Percentiles rank a stretch among this genome's conserved stretches.
Conservation (phyloP, 2,888 invertebrate species). For the Stramonita haemastoma region DNA sequence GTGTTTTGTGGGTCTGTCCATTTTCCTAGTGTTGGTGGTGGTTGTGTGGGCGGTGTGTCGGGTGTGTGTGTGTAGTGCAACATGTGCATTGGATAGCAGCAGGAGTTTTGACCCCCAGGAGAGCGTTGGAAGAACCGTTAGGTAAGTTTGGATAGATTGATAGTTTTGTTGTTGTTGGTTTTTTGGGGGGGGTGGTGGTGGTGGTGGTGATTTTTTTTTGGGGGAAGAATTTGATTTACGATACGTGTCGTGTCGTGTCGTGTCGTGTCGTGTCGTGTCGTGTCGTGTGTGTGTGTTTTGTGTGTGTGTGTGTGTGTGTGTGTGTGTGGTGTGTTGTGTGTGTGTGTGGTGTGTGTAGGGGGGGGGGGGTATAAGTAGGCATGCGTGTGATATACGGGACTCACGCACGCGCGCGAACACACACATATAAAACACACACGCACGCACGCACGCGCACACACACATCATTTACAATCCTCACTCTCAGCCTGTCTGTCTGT, state of each 20-base stretch:
- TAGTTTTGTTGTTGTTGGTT: too few species aligned
- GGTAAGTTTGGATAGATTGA: too few species aligned
- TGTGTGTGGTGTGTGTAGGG: too few species aligned
- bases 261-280: too few species aligned
- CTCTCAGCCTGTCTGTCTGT: too few species aligned
- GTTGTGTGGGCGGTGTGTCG: neutral
- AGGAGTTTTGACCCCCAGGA: too few species aligned
- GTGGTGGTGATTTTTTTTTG: too few species aligned
- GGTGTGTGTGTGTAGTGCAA: conserved; percentile 5
- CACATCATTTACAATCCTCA: too few species aligned
- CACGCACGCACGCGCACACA: neutral
- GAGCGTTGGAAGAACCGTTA: too few species aligned
- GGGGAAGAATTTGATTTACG: neutral
- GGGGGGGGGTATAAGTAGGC: neutral
- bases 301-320: neutral
- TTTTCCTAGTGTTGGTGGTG: neutral
- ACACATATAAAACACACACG: neutral
- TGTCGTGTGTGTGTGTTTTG: neutral
- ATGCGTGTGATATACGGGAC: neutral
- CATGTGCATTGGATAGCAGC: neutral
- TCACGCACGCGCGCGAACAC: neutral
- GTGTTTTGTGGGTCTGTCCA: neutral
- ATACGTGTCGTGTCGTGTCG: neutral
- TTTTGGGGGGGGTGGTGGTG: too few species aligned
- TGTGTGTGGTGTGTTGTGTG: neutral